Conservation (phyloP, 2,888 invertebrate genomes). For the Cheilosia vernalis region DNA sequence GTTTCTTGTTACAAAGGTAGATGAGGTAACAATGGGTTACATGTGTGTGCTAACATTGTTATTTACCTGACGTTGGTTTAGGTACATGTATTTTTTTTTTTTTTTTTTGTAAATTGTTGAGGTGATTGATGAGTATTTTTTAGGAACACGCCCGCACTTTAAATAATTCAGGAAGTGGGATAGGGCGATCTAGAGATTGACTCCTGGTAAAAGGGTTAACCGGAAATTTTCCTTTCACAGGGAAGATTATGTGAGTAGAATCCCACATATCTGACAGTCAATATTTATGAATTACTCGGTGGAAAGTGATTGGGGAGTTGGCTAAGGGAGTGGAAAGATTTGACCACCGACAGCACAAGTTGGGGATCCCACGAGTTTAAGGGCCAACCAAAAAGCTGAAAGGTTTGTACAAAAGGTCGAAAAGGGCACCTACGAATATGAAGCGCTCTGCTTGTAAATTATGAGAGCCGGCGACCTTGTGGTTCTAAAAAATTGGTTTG, state of each 20-base stretch:
- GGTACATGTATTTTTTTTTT: not conserved
- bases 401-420: too few species aligned
- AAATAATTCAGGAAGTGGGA: not conserved
- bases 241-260: not conserved
- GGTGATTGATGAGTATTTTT: slow-evolving; percentile 32
- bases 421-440: too few species aligned
- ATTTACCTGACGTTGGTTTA: slow-evolving; percentile 6
- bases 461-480: too few species aligned
- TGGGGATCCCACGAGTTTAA: too few species aligned
- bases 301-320: too few species aligned
- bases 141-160: not conserved
- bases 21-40: slow-evolving; percentile 36
- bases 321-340: too few species aligned
- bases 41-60: slow-evolving; percentile 1
- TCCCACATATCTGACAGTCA: not conserved
- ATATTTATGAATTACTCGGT: not conserved
- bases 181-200: not conserved
- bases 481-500: too few species aligned
- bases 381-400: too few species aligned
- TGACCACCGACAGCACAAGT: too few species aligned
- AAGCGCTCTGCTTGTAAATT: too few species aligned
- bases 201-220: not conserved
- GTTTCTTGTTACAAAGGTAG: slow-evolving; percentile 25
- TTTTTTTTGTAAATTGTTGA: not conserved
- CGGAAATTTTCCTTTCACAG: not conserved